Evolutionary conservation across 2,888 invertebrate species (phyloP), one percentile per base, ranked within the genome.

Genomic region (Nesidiocoris tenuis): DNA sequence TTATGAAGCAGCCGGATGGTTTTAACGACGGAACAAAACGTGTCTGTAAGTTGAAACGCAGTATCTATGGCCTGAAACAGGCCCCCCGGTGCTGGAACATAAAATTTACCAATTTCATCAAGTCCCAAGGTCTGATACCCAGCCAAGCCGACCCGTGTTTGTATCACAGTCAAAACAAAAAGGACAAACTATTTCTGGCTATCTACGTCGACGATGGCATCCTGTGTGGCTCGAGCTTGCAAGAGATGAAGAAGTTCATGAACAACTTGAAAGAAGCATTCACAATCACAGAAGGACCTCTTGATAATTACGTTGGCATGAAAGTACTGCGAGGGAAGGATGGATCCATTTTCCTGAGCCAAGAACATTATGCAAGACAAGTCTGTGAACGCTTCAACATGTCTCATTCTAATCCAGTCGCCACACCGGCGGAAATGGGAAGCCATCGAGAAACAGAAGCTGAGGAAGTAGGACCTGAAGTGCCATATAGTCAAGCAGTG

Each of bases 1-100:
- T 61, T 19, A 72, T 72, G 72, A 61, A 39, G 16, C 25, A 61
- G 54, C 72, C 72, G 23, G 18, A 72, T 5, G 72, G 72, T 17
- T 72, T 17, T 19, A 18, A 61, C 9, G 39, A 61, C 19, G n/a
- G n/a, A 2, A 25, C 24, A 22, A 72, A 72, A 61, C 39, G 39
- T 39, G 39, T 72, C 9, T 72, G 72, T 24, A 72, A 72, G 54
- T 61, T 72, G 17, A 22, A 61, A 61, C 61, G 61, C 61, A 24
- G 61, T 39, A 56, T 67, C 22, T 56, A 67, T 21, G 67, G 56
- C 21, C 16, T 67, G 55, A 18, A 21, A 1, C 67, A 67, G 16
- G 18, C 67, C 22, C 54, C 54, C 0, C 67, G 56, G 1, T 67
- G 67, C 17, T 67, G 67, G 67, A 9, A 67, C 56, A 2, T 55